Evolutionary conservation across 2,113 vertebrate genomes (phyloP), one percentile per base, ranked within the genome.

Genomic region (Cyanocitta stelleri): DNA sequence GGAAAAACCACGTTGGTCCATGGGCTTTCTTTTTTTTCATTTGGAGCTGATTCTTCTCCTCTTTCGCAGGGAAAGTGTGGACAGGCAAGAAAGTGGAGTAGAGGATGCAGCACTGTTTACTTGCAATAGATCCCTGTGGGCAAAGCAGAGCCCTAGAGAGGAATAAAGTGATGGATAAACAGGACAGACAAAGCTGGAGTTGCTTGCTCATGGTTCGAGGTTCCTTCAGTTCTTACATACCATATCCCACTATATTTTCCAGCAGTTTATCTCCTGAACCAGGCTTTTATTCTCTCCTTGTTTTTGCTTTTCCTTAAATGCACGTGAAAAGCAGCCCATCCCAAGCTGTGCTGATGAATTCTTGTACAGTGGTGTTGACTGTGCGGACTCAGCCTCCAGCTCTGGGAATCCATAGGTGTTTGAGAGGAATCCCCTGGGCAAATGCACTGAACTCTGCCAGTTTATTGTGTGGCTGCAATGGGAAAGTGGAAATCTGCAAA

Each of bases 121-220:
- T 68, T 88, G 54, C 13, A 27, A 9, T 12, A 10, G 32, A 64
- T 76, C 78, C 59, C 39, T 1, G 2, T 26, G 67, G 72, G 49
- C 37, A 83, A 54, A 83, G 66, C 39, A 56, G 56, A 92, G 39
- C 20, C 52, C 23, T 41, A 21, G 41, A 61, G 44, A 71, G 58
- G 44, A 88, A 35, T 22, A 22, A 72, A 67, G 44, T 3, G 7
- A 18, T 17, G 26, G 58, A 41, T 66, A 84, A 92, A 94, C 27
- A 95, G 72, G 49, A 16, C 39, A 46, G 61, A 23, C 0, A 3
- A 66, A 58, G 37, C 37, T 90, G 46, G 63, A 92, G 30, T 21
- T 6, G 1, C 37, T 21, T 6, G 1, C 43, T 85, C 7, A 0
- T 46, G 19, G 49, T 66, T 61, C 0, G 0, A 73, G 14, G 73